Evolutionary conservation across 2,113 vertebrate species (phyloP).

Genomic region (Ciconia boyciana): DNA sequence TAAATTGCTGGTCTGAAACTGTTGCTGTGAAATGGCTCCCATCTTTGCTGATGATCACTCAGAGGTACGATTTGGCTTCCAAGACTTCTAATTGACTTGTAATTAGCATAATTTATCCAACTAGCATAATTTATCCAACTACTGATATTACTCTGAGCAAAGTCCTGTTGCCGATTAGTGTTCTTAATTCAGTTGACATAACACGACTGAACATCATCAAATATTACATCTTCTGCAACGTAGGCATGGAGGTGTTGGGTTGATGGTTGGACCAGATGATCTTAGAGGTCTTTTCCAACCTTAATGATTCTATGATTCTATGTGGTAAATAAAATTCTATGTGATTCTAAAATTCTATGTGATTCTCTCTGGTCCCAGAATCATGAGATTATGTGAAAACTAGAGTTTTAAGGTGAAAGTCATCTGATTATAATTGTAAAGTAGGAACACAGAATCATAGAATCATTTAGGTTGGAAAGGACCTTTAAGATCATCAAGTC

Average conservation of each 20-base stretch:
- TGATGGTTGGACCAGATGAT: too few species aligned
- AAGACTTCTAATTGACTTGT: neutral
- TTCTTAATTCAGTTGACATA: neutral
- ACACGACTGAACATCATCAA: neutral
- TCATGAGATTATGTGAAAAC: neutral
- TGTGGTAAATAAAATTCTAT: too few species aligned
- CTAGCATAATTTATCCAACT: neutral
- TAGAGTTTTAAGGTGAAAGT: neutral
- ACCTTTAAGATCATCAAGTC: neutral
- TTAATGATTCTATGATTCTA: too few species aligned
- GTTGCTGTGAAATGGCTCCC: rapidly evolving
- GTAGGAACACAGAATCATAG: neutral
- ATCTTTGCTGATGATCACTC: neutral
- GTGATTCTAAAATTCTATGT: too few species aligned
- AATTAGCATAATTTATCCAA: neutral
- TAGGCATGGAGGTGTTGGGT: too few species aligned
- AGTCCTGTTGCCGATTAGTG: neutral
- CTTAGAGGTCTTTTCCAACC: too few species aligned
- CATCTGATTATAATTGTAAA: neutral
- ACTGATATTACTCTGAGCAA: neutral
- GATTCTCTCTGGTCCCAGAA: neutral
- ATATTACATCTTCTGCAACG: too few species aligned
- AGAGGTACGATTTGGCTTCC: neutral
- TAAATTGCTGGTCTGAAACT: neutral
- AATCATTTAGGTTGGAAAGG: neutral